Conservation (phyloP, 30 jellyfish, hydroid and myxozoan species). For the Euphysa ruthae region DNA sequence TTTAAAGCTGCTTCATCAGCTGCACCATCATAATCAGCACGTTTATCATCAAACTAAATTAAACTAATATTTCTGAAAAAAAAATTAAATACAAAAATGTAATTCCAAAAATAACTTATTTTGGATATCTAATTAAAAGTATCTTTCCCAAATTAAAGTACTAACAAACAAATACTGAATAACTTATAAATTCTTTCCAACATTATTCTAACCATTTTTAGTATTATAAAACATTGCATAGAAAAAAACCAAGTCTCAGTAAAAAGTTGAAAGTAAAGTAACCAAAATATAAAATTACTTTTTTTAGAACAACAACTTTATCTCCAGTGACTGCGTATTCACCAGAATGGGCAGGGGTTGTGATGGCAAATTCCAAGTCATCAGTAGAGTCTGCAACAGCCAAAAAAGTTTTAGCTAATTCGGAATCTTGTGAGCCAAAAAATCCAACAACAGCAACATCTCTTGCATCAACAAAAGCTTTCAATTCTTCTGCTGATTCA, state of each 20-base stretch:
- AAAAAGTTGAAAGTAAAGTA: too few species aligned
- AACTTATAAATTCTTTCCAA: too few species aligned
- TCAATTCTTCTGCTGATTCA: constrained; percentile 63
- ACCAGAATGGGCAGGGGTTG: constrained; percentile 40
- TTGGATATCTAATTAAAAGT: too few species aligned
- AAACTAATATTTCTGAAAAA: constrained; percentile 48
- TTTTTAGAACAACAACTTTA: constrained; percentile 66
- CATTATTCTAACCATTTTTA: too few species aligned
- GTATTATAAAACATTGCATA: too few species aligned
- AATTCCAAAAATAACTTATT: too few species aligned
- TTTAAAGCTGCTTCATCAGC: constrained; percentile 42
- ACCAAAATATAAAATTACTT: constrained; percentile 26
- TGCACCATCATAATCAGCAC: constrained; percentile 75
- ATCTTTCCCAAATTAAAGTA: too few species aligned
- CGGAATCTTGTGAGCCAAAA: constrained; percentile 65
- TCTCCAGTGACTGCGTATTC: constrained; percentile 60
- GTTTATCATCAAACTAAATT: constrained; percentile 84
- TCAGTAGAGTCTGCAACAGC: constrained; percentile 73
- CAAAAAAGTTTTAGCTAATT: constrained; percentile 63
- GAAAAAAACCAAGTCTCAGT: too few species aligned
- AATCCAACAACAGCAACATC: constrained; percentile 93
- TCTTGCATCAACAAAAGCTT: constrained; percentile 68
- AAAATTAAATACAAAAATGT: not conserved
- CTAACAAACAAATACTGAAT: too few species aligned
- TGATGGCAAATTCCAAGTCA: constrained; percentile 74